Evolutionary conservation across 2,888 invertebrate genomes (phyloP).

Genomic region (Tricholauxania praeusta): DNA sequence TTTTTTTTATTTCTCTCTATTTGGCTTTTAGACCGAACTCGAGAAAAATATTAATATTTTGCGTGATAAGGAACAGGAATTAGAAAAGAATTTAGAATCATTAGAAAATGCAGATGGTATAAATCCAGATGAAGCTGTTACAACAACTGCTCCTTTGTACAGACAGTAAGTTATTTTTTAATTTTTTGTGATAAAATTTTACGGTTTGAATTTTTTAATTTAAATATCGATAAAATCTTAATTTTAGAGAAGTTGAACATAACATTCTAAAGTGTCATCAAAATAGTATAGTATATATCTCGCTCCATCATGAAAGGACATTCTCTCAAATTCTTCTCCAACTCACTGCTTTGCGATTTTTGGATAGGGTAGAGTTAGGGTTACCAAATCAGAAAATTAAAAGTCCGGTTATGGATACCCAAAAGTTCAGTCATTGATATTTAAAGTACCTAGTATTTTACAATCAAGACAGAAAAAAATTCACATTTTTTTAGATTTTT

Average conservation of each 20-base stretch:
- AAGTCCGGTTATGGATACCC: no score
- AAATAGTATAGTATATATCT: background rate
- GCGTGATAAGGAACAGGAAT: constrained; percentile 88
- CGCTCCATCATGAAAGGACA: no score
- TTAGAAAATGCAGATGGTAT: constrained; percentile 83
- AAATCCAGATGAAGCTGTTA: constrained; percentile 96
- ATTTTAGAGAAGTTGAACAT: background rate
- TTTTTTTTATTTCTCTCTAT: constrained; percentile 27
- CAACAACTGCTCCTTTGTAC: constrained; percentile 94
- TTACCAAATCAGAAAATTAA: no score
- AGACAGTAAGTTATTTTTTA: constrained; percentile 78
- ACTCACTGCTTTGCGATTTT: no score
- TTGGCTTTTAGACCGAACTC: constrained; percentile 74
- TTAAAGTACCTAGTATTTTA: no score
- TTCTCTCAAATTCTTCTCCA: no score
- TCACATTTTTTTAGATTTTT: no score
- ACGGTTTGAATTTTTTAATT: no score
- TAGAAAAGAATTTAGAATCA: constrained; percentile 83
- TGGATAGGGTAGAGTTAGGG: no score
- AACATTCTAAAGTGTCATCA: background rate
- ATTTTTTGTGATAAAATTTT: background rate
- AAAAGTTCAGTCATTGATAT: no score
- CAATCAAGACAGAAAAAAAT: no score
- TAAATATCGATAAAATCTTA: no score
- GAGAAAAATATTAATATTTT: constrained; percentile 86